Conservation (phyloP, 2,797 vertebrate species). For the Etheostoma perlongum region DNA sequence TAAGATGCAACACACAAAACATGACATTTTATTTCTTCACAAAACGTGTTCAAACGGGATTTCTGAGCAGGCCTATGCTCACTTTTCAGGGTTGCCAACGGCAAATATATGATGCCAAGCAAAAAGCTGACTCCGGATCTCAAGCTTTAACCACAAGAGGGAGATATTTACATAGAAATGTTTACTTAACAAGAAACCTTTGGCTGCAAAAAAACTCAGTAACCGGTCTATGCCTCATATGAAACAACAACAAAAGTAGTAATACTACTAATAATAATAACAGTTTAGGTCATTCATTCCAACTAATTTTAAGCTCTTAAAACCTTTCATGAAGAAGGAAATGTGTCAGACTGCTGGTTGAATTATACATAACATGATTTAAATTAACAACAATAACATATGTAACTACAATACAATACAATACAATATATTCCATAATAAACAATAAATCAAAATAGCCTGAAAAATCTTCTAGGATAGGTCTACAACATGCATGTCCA, state of each 20-base stretch:
- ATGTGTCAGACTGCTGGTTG: background rate
- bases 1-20: background rate
- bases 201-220: background rate
- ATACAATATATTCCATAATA: background rate
- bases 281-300: background rate
- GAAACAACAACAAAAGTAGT: background rate
- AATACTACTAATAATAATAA: background rate
- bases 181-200: background rate
- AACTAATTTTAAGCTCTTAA: background rate
- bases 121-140: background rate
- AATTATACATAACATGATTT: conserved; percentile 1
- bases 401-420: background rate
- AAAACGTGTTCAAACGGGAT: background rate
- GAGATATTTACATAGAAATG: conserved; percentile 70
- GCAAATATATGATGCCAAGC: background rate
- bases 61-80: background rate
- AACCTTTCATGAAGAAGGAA: background rate
- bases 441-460: conserved; percentile 3
- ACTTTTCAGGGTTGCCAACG: background rate
- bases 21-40: background rate
- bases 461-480: background rate
- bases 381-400: background rate
- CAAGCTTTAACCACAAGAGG: conserved; percentile 66
- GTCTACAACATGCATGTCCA: background rate
- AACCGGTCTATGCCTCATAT: background rate